phyloP scores from a whole-genome alignment of 2,888 invertebrate species.

The Drosophila nr. perissopoda region DNA sequence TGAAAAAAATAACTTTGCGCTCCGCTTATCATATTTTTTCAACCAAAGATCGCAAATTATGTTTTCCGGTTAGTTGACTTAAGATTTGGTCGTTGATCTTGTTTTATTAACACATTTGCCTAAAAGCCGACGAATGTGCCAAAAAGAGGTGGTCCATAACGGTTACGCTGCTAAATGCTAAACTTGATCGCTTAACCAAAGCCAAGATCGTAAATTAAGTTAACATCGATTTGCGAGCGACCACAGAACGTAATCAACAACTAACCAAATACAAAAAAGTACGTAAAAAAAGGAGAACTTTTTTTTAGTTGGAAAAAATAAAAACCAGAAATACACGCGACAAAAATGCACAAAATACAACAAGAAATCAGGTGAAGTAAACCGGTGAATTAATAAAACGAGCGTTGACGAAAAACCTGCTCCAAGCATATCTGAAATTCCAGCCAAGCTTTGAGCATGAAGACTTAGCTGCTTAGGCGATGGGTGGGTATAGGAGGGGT shows the following conservation, averaged over 20 bases:
- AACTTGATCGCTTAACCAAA: constrained; percentile 52
- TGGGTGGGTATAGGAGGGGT: background rate
- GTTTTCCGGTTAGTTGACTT: background rate
- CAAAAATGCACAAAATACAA: constrained; percentile 72
- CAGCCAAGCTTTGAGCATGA: constrained; percentile 41
- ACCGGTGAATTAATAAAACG: constrained; percentile 73
- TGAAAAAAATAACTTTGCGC: background rate
- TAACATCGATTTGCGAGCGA: constrained; percentile 57
- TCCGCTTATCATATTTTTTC: background rate
- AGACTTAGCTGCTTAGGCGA: background rate
- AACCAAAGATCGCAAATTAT: background rate
- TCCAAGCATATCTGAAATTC: constrained; percentile 72
- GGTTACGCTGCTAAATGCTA: constrained; percentile 54
- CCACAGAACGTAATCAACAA: constrained; percentile 19
- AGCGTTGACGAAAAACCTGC: constrained; percentile 71
- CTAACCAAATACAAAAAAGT: constrained; percentile 11
- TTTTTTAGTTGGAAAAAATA: background rate
- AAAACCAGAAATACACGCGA: constrained; percentile 76
- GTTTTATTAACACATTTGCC: constrained; percentile 14
- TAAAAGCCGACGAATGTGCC: constrained; percentile 42
- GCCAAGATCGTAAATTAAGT: constrained; percentile 65
- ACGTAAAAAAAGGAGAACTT: constrained; percentile 5
- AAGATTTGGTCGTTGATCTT: constrained; percentile 1
- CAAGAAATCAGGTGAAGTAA: constrained; percentile 73
- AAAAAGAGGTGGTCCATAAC: constrained; percentile 40